These are phyloP conservation scores for Montipora cactus DNA, from an alignment of 64 coral and sea anemone species.

Conservation along the genomic window DNA sequence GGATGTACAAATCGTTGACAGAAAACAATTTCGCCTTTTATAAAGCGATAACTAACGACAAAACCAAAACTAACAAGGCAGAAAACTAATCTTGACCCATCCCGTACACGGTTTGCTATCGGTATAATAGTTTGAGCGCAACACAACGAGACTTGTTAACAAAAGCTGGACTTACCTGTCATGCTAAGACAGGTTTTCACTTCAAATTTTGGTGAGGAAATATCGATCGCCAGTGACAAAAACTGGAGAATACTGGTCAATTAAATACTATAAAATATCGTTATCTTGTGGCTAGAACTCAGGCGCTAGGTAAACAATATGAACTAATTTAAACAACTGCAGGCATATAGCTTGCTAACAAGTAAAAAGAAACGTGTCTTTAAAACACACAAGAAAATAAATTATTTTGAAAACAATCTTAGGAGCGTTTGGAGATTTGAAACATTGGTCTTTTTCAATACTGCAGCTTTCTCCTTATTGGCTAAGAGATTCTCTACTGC, in stretches of 20 bases:
- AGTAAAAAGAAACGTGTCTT: conserved; percentile 31
- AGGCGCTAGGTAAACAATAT: conserved; percentile 34
- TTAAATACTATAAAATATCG: neutral
- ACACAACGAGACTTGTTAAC: neutral
- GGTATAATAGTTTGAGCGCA: neutral
- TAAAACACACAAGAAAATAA: neutral
- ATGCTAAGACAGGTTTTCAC: neutral
- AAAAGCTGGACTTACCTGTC: neutral
- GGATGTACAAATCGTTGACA: neutral
- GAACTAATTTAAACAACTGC: conserved; percentile 44
- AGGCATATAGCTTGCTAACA: conserved; percentile 6
- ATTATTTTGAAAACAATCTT: neutral
- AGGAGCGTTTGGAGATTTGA: neutral
- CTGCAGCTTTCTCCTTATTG: neutral
- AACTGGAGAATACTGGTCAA: neutral
- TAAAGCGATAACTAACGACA: neutral
- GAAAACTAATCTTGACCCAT: neutral
- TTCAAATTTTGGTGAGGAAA: neutral
- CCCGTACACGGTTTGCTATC: too few species aligned
- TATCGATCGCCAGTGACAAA: neutral
- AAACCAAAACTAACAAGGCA: neutral
- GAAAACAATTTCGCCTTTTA: neutral
- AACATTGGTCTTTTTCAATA: neutral
- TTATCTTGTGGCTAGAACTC: conserved; percentile 15
- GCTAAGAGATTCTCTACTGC: neutral